These are phyloP conservation scores for Netelia fuscicornis DNA, from an alignment of 2,888 invertebrate genomes.

Conservation along the genomic window DNA sequence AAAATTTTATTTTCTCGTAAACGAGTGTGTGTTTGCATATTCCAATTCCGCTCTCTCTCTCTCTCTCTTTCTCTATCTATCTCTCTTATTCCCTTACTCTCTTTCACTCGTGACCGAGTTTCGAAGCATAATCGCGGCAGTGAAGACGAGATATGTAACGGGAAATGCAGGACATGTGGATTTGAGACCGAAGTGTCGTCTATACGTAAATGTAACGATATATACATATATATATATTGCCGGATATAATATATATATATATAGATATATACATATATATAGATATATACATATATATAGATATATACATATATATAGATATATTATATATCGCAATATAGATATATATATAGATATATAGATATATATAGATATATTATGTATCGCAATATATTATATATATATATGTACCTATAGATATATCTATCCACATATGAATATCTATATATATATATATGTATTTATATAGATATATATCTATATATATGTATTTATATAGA, in stretches of 20 bases:
- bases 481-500: no score
- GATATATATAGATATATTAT: no score
- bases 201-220: conserved; percentile 17
- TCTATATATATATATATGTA: no score
- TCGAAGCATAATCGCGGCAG: conserved; percentile 17
- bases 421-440: no score
- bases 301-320: not conserved
- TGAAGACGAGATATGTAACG: conserved; percentile 27
- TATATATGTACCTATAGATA: no score
- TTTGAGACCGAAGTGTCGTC: conserved; percentile 23
- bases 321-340: conserved; percentile 2
- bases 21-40: not conserved
- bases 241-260: no score
- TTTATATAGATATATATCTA: no score
- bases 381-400: no score
- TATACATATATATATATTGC: not conserved
- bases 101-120: conserved; percentile 42
- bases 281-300: no score
- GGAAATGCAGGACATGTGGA: conserved; percentile 44
- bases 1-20: conserved; percentile 40
- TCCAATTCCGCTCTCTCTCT: not conserved
- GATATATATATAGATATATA: no score
- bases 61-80: not conserved
- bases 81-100: not conserved
- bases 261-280: no score